Percentiles rank a stretch among this genome's conserved stretches.
Evolutionary conservation across 2,888 invertebrate species (phyloP).

Genomic region (Baronia brevicornis): DNA sequence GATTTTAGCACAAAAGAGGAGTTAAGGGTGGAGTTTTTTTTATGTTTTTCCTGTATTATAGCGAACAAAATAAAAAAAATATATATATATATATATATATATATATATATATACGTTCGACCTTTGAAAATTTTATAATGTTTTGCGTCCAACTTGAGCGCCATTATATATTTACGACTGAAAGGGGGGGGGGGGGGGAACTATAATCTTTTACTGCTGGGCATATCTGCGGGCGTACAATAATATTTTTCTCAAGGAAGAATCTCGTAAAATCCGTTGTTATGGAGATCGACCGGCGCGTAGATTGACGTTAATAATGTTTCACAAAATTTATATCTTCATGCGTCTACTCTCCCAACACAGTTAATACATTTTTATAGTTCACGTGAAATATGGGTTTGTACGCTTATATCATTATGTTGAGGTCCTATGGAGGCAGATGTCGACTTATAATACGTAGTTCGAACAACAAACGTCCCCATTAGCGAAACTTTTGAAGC

Average conservation of each 20-base stretch:
- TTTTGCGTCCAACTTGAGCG: conserved; percentile 6
- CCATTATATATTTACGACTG: conserved; percentile 13
- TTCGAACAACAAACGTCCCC: too few relatives aligned
- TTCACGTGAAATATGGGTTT: conserved; percentile 10
- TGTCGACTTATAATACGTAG: too few relatives aligned
- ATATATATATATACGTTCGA: too few relatives aligned
- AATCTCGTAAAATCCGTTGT: conserved; percentile 11
- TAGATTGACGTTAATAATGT: conserved; percentile 14
- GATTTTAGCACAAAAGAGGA: too few relatives aligned
- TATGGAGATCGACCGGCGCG: not conserved
- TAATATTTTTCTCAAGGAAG: conserved; percentile 11
- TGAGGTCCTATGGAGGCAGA: too few relatives aligned
- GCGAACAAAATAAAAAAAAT: too few relatives aligned
- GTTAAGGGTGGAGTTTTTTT: too few relatives aligned
- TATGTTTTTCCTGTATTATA: too few relatives aligned
- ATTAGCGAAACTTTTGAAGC: too few relatives aligned
- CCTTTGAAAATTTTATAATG: conserved; percentile 4
- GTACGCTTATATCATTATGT: too few relatives aligned
- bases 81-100: too few relatives aligned
- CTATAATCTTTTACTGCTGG: conserved; percentile 7
- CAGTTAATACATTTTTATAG: conserved; percentile 13
- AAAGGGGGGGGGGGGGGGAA: too few relatives aligned
- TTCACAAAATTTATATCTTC: conserved; percentile 11
- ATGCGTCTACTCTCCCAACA: conserved; percentile 5
- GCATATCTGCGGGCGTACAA: conserved; percentile 8